Base-by-base conservation (phyloP, 2,797 vertebrate genomes). In the Pseudomugil gertrudae region DNA sequence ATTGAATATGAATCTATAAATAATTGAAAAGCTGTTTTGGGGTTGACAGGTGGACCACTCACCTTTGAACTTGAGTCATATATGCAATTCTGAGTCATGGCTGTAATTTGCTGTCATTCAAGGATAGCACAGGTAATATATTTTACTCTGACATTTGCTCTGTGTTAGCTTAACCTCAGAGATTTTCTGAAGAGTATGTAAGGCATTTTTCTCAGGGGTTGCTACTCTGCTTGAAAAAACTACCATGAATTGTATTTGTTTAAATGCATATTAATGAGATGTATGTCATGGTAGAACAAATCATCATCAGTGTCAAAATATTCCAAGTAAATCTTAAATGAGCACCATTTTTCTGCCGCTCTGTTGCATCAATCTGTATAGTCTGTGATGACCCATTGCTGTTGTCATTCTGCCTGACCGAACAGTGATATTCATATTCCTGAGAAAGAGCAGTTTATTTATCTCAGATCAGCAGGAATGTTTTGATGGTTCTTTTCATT, bases 401-500 rank as follows among this genome's bases (percentile, higher is more conserved):
- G 71, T 81, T 78, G 85, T 80, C 70, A 67, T 86, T 87, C 69
- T 71, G 77, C 76, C 72, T 65, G 86, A 85, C 77, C 86, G 81
- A 67, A 82, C 69, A 65, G 55, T 40, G 30, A 72, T 69, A 69
- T 72, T 72, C 67, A 66, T 30, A 63, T 52, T 61, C 70, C 69
- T 55, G 51, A 58, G 71, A 50, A 71, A 2, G 6, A 69, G 0
- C 45, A 55, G 57, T 53, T 80, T 84, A 85, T 87, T 87, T 80
- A 87, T 87, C 68, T 79, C 77, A 78, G n/a, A 63, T 86, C 80
- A 79, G 74, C 62, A 10, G 13, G 57, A 10, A 17, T 62, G 64
- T 83, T 76, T 74, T 83, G 75, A 84, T 75, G 80, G 57, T 59
- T 23, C 71, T 78, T 84, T 84, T 87, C 76, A 83, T 87, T 90